Evolutionary conservation across 2,888 invertebrate species (phyloP), one percentile per base, ranked within the genome.

Genomic region (Nomada ferruginata): DNA sequence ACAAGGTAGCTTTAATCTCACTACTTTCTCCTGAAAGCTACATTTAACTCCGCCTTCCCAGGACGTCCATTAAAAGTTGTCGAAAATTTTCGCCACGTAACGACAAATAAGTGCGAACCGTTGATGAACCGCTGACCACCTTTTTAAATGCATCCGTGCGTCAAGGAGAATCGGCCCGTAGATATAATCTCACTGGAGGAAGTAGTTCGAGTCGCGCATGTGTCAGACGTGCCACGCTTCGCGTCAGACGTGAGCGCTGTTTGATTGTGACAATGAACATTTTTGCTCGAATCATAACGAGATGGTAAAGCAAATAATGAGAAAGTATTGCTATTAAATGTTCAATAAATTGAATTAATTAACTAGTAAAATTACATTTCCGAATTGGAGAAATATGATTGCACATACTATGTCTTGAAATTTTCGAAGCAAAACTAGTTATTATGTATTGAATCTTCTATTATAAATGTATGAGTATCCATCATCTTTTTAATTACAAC

Each of bases 61-160:
- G 10, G 9, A 44, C 44, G 61, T 44, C 3, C 69, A 44, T 44
- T 15, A 36, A 29, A 76, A 57, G 13, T 13, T 36, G 66, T 15
- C 76, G 47, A 74, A 53, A 83, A 82, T 84, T 90, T 86, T 78
- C 79, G 88, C 85, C 86, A 83, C 83, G 81, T 90, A 90, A 90
- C 83, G 74, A 61, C 77, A 89, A 68, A 50, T 84, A 86, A 88
- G 70, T 84, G 81, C 57, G 9, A 77, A 13, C 59, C 52, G 60
- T 53, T 61, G 36, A 44, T 60, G 61, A 75, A 52, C 47, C 13
- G 15, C 47, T 29, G 44, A 13, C 18, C 47, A 13, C 42, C 20
- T n/a, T 63, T 80, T 77, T 70, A 53, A 79, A 61, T 69, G 74
- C 57, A 63, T 65, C 53, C 61, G 36, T 66, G 64, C 64, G 11